These are phyloP conservation scores for Zygaena filipendulae DNA, from an alignment of 2,888 invertebrate species.

Conservation along the genomic window DNA sequence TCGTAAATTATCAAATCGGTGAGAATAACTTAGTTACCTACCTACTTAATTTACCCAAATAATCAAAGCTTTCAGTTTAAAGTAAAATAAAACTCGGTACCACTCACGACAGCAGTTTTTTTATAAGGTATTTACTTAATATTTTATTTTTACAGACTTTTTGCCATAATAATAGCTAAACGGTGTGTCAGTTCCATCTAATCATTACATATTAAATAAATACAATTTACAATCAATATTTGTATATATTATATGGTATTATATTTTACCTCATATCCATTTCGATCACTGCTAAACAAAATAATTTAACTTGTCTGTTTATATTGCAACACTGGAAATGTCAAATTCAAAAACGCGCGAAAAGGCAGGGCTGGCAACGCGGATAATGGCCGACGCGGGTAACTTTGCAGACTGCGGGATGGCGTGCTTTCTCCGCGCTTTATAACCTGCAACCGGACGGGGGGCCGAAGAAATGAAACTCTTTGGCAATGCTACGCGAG, in stretches of 20 bases:
- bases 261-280: constrained; percentile 45
- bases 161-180: too few species aligned
- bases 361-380: constrained; percentile 23
- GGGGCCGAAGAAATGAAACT: constrained; percentile 51
- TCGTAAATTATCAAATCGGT: too few species aligned
- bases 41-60: too few species aligned
- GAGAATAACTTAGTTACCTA: too few species aligned
- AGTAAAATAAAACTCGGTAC: too few species aligned
- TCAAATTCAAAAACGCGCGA: constrained; percentile 44
- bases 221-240: background rate
- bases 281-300: constrained; percentile 23
- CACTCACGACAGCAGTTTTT: too few species aligned
- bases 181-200: too few species aligned
- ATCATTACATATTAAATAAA: too few species aligned
- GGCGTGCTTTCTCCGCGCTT: constrained; percentile 58
- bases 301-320: constrained; percentile 29
- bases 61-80: too few species aligned
- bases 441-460: constrained; percentile 46
- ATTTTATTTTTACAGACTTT: too few species aligned
- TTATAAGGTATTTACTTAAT: too few species aligned
- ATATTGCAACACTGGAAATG: constrained; percentile 38
- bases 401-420: constrained; percentile 37
- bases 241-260: background rate
- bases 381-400: constrained; percentile 23
- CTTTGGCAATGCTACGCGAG: constrained; percentile 48